phyloP scores from a whole-genome alignment of 2,113 vertebrate genomes.

The Corapipo altera region DNA sequence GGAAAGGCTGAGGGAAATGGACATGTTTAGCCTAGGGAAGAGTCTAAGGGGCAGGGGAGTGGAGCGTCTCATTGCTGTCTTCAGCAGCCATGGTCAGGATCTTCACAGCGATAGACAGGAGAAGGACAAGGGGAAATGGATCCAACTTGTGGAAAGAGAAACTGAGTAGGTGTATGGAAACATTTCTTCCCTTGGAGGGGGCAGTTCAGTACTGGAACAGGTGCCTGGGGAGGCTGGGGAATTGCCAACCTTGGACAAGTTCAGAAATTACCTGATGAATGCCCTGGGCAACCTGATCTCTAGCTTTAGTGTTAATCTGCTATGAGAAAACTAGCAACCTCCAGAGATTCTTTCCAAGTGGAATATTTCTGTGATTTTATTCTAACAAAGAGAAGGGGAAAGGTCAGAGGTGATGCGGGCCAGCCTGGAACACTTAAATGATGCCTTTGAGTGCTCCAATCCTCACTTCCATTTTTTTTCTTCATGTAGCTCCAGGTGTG shows the following conservation, averaged over 20 bases:
- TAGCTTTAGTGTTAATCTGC: neutral
- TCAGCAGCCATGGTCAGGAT: neutral
- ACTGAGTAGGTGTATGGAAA: neutral
- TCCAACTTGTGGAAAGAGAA: neutral
- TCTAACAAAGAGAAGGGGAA: neutral
- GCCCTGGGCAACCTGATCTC: neutral
- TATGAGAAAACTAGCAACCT: neutral
- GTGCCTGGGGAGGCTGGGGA: neutral
- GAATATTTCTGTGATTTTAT: neutral
- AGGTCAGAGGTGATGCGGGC: neutral
- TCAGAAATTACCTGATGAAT: neutral
- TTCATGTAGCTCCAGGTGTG: slow-evolving; percentile 86
- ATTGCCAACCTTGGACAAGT: neutral
- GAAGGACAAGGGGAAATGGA: neutral
- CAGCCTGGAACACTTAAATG: neutral
- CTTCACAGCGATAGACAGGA: neutral
- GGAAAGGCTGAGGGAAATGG: neutral
- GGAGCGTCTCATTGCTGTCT: neutral
- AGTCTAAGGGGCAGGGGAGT: neutral
- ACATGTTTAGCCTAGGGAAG: neutral
- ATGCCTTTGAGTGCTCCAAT: neutral
- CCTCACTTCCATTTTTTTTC: neutral
- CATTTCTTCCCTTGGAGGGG: neutral
- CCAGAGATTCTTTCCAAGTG: neutral
- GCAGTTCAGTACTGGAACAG: neutral